Evolutionary conservation across 2,797 vertebrate genomes (phyloP).

Genomic region (Melanotaenia nigrans): DNA sequence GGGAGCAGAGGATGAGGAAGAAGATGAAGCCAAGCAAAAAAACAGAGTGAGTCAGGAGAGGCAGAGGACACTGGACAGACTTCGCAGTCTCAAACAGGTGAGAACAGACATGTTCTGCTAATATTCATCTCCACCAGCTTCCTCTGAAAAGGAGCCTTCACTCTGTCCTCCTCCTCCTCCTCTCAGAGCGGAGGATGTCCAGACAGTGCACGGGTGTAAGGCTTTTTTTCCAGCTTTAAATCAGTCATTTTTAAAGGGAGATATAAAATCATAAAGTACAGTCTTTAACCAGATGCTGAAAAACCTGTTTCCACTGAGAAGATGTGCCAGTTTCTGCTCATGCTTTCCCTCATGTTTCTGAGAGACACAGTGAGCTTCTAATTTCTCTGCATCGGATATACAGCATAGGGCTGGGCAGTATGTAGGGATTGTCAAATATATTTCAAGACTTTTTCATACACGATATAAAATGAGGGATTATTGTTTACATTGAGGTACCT

Average conservation of each 20-base stretch:
- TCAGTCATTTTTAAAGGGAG: neutral
- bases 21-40: conserved; percentile 88
- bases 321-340: too few relatives aligned
- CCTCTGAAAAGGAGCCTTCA: neutral
- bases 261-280: neutral
- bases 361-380: too few relatives aligned
- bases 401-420: neutral
- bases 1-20: conserved; percentile 83
- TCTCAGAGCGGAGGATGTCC: neutral
- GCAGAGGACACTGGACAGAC: conserved; percentile 93
- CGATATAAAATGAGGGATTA: too few relatives aligned
- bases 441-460: too few relatives aligned
- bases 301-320: too few relatives aligned
- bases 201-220: neutral
- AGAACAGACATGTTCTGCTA: neutral
- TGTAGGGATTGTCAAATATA: too few relatives aligned
- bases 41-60: conserved; percentile 92
- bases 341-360: too few relatives aligned
- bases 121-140: neutral
- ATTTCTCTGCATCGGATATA: too few relatives aligned
- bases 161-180: too few relatives aligned
- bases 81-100: conserved; percentile 96
- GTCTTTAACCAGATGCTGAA: too few relatives aligned
- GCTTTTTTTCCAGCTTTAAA: neutral
- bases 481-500: too few relatives aligned